These are phyloP conservation scores for Drosophila conformis DNA, from an alignment of 2,888 invertebrate genomes.

Conservation along the genomic window DNA sequence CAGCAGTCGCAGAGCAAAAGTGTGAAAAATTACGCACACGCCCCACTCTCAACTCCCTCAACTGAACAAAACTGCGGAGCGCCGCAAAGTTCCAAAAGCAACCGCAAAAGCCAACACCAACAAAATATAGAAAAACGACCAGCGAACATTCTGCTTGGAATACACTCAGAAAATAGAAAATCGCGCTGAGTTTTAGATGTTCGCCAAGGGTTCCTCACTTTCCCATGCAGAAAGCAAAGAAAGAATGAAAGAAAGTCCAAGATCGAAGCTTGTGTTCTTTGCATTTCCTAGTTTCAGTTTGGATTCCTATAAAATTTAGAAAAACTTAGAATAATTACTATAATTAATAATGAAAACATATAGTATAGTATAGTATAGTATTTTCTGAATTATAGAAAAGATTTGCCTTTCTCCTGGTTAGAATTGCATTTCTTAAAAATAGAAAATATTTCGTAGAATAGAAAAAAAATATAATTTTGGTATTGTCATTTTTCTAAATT, in stretches of 20 bases:
- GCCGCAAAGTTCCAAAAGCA: conserved; percentile 41
- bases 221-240: background rate
- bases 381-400: too few relatives aligned
- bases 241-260: background rate
- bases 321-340: too few relatives aligned
- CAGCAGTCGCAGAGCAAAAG: conserved; percentile 43
- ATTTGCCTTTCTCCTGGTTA: too few relatives aligned
- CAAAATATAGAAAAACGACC: conserved; percentile 7
- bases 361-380: too few relatives aligned
- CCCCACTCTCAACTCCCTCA: conserved; percentile 20
- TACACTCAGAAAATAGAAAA: background rate
- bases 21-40: conserved; percentile 70
- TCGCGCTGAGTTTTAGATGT: background rate
- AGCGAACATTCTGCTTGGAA: conserved; percentile 34
- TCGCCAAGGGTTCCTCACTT: too few relatives aligned
- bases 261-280: background rate
- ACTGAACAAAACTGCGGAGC: conserved; percentile 9
- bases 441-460: too few relatives aligned
- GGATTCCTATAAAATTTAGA: too few relatives aligned
- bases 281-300: too few relatives aligned
- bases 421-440: too few relatives aligned
- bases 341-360: too few relatives aligned
- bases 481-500: background rate
- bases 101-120: conserved; percentile 32
- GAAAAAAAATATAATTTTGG: too few relatives aligned